A percentile compares a stretch with the other conserved stretches of the same genome.
Conservation (phyloP, 2,888 invertebrate species). For the Phymatocera aterrima region DNA sequence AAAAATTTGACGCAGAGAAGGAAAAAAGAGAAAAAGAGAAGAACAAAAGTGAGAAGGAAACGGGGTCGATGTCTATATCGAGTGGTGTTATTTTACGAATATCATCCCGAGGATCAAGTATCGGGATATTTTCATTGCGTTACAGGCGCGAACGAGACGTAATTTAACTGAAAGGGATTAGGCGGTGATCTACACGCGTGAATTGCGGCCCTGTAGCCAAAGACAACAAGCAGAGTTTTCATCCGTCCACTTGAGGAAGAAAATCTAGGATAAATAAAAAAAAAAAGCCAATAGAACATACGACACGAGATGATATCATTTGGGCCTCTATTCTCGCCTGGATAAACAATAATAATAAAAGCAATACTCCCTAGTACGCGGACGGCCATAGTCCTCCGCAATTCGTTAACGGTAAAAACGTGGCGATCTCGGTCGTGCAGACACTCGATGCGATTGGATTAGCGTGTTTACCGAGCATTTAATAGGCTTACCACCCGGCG, state of each 20-base stretch:
- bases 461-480: constrained; percentile 42
- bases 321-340: not conserved
- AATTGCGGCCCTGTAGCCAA: not conserved
- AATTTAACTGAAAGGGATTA: constrained; percentile 7
- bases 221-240: constrained; percentile 12
- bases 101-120: not conserved
- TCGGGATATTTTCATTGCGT: constrained; percentile 6
- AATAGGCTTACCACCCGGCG: constrained; percentile 27
- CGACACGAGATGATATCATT: not conserved
- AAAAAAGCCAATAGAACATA: not conserved
- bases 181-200: not conserved
- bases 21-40: not conserved
- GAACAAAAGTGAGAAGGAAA: not conserved
- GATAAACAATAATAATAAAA: constrained; percentile 29
- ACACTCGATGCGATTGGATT: constrained; percentile 43
- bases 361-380: not conserved
- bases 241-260: not conserved
- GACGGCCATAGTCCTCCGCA: not conserved
- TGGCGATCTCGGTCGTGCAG: constrained; percentile 34
- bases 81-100: constrained; percentile 14
- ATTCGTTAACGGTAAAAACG: constrained; percentile 35
- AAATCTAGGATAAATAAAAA: not conserved
- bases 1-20: constrained; percentile 15
- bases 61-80: not conserved
- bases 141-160: not conserved